Percentiles rank a stretch among this genome's conserved stretches.
These are phyloP conservation scores for Graptemys geographica DNA, from an alignment of 2,797 vertebrate genomes.

Conservation along the genomic window DNA sequence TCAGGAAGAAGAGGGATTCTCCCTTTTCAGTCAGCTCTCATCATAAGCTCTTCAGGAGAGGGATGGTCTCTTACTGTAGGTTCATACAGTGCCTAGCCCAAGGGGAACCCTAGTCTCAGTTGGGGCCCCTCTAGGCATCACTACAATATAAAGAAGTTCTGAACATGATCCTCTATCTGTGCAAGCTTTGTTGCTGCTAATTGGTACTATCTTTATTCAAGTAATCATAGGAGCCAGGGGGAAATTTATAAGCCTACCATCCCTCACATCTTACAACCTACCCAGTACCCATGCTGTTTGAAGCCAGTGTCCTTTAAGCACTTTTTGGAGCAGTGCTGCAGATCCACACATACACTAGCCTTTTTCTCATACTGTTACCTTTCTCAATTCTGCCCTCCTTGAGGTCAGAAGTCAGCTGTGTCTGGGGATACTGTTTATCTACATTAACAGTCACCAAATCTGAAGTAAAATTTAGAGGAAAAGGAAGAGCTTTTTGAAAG, in stretches of 20 bases:
- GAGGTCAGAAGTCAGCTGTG: not conserved
- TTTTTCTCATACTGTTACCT: not conserved
- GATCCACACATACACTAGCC: not conserved
- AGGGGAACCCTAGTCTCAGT: too few relatives aligned
- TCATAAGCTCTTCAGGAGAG: too few relatives aligned
- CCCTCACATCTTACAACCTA: not conserved
- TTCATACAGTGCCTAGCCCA: too few relatives aligned
- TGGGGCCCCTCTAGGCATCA: too few relatives aligned
- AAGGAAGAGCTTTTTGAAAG: not conserved
- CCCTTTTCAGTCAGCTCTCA: too few relatives aligned
- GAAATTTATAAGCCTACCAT: not conserved
- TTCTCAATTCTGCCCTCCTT: not conserved
- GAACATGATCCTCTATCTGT: not conserved
- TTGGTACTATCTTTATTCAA: not conserved
- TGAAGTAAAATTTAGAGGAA: not conserved
- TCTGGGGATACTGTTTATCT: not conserved
- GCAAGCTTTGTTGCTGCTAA: not conserved
- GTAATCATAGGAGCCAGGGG: not conserved
- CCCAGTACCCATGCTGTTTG: accelerated
- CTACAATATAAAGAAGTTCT: not conserved
- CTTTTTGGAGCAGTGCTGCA: not conserved
- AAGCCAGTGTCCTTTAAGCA: not conserved
- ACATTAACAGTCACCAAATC: not conserved
- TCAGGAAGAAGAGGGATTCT: too few relatives aligned
- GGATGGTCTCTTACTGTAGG: too few relatives aligned